Evolutionary conservation across 2,888 invertebrate genomes (phyloP).

Genomic region (Callyntrura guangdongensis): DNA sequence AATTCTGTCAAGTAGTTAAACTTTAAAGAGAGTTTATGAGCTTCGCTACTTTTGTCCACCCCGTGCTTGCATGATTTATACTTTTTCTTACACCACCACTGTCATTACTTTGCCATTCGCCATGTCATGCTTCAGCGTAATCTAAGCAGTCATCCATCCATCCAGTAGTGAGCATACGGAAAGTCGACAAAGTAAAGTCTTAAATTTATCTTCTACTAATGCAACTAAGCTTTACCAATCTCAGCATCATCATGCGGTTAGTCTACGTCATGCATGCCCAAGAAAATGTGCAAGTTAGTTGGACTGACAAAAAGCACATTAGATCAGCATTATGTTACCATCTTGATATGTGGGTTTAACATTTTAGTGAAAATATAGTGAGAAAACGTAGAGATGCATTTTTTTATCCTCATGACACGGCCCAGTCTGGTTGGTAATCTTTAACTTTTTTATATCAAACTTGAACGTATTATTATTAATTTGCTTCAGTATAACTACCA

Average conservation of each 20-base stretch:
- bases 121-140: slow-evolving; percentile 24
- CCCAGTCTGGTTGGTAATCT: background rate
- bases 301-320: slow-evolving; percentile 31
- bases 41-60: no score
- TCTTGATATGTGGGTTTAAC: slow-evolving; percentile 16
- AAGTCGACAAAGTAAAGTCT: slow-evolving; percentile 13
- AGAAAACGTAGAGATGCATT: slow-evolving; percentile 22
- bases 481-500: background rate
- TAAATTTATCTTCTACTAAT: background rate
- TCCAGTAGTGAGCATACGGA: background rate
- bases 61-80: background rate
- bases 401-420: background rate
- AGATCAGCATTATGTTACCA: slow-evolving; percentile 1
- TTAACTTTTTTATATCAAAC: background rate
- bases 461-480: slow-evolving; percentile 9
- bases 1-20: no score
- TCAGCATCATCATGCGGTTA: background rate
- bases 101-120: slow-evolving; percentile 13
- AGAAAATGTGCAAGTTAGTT: slow-evolving; percentile 43
- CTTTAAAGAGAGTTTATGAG: no score
- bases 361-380: slow-evolving; percentile 13
- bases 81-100: background rate
- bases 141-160: slow-evolving; percentile 44
- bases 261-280: slow-evolving; percentile 38
- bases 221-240: slow-evolving; percentile 4